A percentile compares a stretch with the other conserved stretches of the same genome.
These are phyloP conservation scores for Andrena minutula DNA, from an alignment of 2,888 invertebrate genomes.

Conservation along the genomic window DNA sequence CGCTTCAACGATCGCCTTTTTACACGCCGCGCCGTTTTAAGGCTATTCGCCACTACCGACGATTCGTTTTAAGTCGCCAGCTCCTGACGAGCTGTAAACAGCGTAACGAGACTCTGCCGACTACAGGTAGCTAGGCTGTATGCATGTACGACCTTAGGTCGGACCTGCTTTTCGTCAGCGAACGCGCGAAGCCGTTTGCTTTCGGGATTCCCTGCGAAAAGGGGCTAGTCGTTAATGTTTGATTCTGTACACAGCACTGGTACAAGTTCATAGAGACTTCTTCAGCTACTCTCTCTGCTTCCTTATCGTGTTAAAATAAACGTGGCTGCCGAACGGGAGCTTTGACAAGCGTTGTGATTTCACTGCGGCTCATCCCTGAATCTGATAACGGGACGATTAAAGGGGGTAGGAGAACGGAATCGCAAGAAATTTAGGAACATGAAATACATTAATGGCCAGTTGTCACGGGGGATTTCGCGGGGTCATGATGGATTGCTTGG, in stretches of 20 bases:
- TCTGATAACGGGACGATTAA: constrained; percentile 40
- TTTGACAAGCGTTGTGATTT: neutral
- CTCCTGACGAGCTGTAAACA: constrained; percentile 31
- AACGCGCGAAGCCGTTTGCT: neutral
- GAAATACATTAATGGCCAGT: constrained; percentile 60
- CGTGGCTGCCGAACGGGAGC: neutral
- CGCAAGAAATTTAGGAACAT: constrained; percentile 17
- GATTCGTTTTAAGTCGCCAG: constrained; percentile 16
- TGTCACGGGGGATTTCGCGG: constrained; percentile 57
- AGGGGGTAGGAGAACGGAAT: neutral
- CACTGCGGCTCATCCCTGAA: neutral
- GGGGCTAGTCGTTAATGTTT: constrained; percentile 14
- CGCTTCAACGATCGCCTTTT: constrained; percentile 40
- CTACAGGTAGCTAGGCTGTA: neutral
- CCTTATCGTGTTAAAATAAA: constrained; percentile 3
- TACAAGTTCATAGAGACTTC: neutral
- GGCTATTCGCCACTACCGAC: neutral
- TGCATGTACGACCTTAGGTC: no score
- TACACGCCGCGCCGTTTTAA: constrained; percentile 14
- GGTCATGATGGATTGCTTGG: constrained; percentile 57
- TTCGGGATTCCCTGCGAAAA: constrained; percentile 1
- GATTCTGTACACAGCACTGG: neutral
- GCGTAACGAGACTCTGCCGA: neutral
- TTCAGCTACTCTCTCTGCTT: neutral
- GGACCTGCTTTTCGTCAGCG: neutral